These are phyloP conservation scores for Doris montereyensis DNA, from an alignment of 2,888 invertebrate genomes.

Conservation along the genomic window DNA sequence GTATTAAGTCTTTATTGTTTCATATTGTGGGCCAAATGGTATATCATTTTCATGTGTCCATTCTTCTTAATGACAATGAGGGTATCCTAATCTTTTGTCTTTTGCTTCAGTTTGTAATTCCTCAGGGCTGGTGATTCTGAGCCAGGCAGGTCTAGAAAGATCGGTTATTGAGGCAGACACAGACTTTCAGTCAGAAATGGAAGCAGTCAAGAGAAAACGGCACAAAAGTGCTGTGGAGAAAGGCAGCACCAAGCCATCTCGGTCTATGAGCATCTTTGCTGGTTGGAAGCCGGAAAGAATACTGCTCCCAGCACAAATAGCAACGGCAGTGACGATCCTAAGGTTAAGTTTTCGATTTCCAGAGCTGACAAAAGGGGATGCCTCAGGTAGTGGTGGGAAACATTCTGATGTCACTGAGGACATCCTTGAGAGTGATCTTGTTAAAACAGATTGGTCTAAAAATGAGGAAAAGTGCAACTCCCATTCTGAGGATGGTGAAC, in stretches of 20 bases:
- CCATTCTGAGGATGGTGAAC: neutral
- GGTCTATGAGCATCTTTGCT: conserved; percentile 60
- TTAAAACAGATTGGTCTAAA: no score
- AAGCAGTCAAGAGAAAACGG: conserved; percentile 54
- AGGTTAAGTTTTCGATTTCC: conserved; percentile 47
- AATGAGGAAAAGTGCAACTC: conserved; percentile 23
- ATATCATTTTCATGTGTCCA: no score
- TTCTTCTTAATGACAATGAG: no score
- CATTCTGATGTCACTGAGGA: no score
- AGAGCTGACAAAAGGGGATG: no score
- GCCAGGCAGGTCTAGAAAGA: conserved; percentile 57
- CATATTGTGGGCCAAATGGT: no score
- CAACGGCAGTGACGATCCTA: neutral
- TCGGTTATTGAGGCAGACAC: conserved; percentile 47
- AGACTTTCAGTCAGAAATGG: conserved; percentile 45
- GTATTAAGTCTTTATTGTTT: no score
- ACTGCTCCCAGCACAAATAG: neutral
- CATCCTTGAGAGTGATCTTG: no score
- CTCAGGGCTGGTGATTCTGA: conserved; percentile 76
- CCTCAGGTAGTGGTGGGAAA: no score
- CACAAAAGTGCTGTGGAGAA: conserved; percentile 70
- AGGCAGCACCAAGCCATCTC: conserved; percentile 44
- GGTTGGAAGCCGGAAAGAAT: conserved; percentile 51
- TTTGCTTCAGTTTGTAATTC: conserved; percentile 73
- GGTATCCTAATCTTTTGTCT: no score